These are phyloP conservation scores for Macrophya annulata DNA, from an alignment of 2,888 invertebrate genomes.

Conservation along the genomic window DNA sequence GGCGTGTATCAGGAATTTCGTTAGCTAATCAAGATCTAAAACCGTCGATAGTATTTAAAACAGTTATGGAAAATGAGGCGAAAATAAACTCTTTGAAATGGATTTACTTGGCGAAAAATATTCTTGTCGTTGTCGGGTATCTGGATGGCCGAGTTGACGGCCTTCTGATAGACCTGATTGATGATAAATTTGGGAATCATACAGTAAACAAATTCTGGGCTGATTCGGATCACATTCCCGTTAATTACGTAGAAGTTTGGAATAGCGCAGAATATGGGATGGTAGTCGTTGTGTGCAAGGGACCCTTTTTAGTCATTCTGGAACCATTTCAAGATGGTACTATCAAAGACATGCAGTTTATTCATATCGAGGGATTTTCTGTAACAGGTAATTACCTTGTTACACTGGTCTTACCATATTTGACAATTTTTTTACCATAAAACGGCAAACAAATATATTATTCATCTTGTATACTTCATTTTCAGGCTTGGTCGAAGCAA, in stretches of 20 bases:
- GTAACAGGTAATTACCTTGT: conserved; percentile 71
- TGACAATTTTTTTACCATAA: background rate
- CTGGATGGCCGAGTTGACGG: conserved; percentile 70
- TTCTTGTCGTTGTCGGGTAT: conserved; percentile 71
- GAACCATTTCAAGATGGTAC: conserved; percentile 64
- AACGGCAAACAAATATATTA: background rate
- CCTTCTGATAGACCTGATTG: conserved; percentile 61
- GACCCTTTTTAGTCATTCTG: conserved; percentile 66
- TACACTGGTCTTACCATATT: background rate
- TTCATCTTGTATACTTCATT: conserved; percentile 37
- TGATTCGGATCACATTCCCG: conserved; percentile 66
- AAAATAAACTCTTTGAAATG: conserved; percentile 70
- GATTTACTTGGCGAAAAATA: conserved; percentile 64
- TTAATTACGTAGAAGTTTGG: conserved; percentile 65
- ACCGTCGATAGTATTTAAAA: conserved; percentile 63
- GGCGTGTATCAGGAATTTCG: conserved; percentile 67
- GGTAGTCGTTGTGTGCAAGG: conserved; percentile 70
- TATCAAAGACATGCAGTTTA: conserved; percentile 62
- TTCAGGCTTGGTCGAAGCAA: conserved; percentile 68
- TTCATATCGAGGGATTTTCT: conserved; percentile 67
- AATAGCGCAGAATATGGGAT: conserved; percentile 58
- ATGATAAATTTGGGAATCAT: conserved; percentile 59
- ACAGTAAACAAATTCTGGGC: conserved; percentile 63
- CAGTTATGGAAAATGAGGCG: conserved; percentile 56
- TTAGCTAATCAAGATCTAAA: conserved; percentile 57